Evolutionary conservation across 2,797 vertebrate genomes (phyloP).

Genomic region (Molossus molossus): DNA sequence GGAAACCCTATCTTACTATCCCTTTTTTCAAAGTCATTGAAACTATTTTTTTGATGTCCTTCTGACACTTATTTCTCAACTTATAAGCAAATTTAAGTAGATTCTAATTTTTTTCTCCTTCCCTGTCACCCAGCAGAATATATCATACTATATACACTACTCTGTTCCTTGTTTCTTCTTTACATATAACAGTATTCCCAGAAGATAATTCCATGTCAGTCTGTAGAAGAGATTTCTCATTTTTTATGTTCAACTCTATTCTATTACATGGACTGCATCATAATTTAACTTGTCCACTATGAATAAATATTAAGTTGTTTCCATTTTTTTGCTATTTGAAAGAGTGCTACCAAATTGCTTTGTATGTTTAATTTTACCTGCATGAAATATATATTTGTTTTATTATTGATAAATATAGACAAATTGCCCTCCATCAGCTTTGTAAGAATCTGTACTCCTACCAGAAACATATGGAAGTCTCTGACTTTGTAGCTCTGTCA

Average conservation of each 20-base stretch:
- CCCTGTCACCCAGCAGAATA: neutral
- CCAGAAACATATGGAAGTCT: neutral
- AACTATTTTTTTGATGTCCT: neutral
- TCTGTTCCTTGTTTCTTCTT: neutral
- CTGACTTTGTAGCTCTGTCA: neutral
- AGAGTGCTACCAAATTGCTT: neutral
- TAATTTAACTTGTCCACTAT: neutral
- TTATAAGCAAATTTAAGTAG: neutral
- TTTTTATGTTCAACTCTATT: neutral
- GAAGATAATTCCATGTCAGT: neutral
- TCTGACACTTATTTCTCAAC: constrained; percentile 2
- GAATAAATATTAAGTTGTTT: neutral
- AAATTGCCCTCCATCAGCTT: neutral
- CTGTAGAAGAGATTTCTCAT: neutral
- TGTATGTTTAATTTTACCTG: neutral
- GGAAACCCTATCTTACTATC: neutral
- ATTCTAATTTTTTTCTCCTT: neutral
- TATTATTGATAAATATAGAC: neutral
- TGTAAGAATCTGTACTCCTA: neutral
- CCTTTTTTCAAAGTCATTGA: neutral
- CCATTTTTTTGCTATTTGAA: neutral
- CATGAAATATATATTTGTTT: neutral
- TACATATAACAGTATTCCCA: neutral
- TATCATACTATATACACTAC: neutral
- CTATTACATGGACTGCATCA: neutral